Base-by-base conservation (phyloP, 2,113 vertebrate genomes). In the Otocyon megalotis region DNA sequence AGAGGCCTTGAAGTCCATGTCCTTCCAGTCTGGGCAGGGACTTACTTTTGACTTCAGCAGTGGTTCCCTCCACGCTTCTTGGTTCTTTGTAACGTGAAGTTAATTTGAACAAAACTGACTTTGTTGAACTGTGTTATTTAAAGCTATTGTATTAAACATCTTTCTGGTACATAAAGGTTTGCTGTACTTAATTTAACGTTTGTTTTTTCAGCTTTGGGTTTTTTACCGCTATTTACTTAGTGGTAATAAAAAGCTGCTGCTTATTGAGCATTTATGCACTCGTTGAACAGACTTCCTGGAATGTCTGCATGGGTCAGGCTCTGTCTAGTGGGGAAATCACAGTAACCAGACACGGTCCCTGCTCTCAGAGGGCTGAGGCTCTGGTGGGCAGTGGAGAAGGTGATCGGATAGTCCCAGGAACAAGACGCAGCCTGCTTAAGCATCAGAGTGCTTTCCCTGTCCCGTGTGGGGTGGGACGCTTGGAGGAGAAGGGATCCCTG, bases 101-200 rank as follows among this genome's bases (percentile, higher is more conserved):
- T 97, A 54, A 79, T 95, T 96, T 92, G 86, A 97, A 94, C 32
- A 65, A 77, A 97, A 58, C 56, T 77, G n/a, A 37, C 81, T 90
- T 90, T 92, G 96, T 96, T 96, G 92, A 82, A 63, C 17, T 93
- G 56, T 65, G 35, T 86, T 86, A 69, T 96, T 93, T 91, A 95
- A 93, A 93, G 87, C 80, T 84, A 8, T 88, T 95, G 65, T 90
- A 96, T 97, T 97, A 97, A 98, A 97, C 43, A 43, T n/a, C 67
- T 92, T 89, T 96, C 81, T 85, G 96, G 76, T 97, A n/a, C 60
- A 69, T 35, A 60, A 53, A 19, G 1, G 24, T 35, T 77, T 67
- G 53, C 82, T 58, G 22, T 79, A 19, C 32, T 71, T 93, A 82
- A 43, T 43, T 7, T 43, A 43, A 43, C 9, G 56, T 96, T 88